Evolutionary conservation across 2,113 vertebrate species (phyloP).

Genomic region (Copsychus sechellarum): DNA sequence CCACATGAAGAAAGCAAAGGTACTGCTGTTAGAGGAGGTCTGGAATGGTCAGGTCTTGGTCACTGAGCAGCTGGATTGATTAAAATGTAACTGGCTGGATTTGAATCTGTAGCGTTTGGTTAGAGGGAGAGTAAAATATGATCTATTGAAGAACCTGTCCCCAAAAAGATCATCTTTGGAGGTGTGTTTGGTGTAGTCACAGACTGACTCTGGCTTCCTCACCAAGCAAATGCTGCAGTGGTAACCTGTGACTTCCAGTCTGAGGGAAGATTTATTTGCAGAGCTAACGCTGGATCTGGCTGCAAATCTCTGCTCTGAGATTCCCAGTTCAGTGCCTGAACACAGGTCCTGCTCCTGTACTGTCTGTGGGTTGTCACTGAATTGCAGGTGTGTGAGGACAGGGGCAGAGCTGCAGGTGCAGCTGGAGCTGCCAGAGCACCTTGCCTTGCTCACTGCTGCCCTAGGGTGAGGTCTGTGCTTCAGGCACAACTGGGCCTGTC

Average conservation of each 20-base stretch:
- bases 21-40: not conserved
- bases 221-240: not conserved
- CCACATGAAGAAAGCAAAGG: conserved; percentile 84
- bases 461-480: not conserved
- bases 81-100: not conserved
- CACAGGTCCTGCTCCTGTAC: not conserved
- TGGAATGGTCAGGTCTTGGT: not conserved
- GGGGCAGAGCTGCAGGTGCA: not conserved
- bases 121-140: not conserved
- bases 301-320: not conserved
- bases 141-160: not conserved
- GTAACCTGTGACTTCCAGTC: not conserved
- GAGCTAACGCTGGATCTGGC: not conserved
- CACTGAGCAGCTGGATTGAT: not conserved
- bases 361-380: not conserved
- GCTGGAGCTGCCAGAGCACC: not conserved
- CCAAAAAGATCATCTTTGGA: not conserved
- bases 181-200: not conserved
- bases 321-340: not conserved
- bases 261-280: not conserved
- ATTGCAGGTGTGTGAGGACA: not conserved
- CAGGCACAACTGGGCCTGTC: not conserved
- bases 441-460: not conserved
- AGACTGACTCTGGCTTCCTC: not conserved
- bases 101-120: not conserved